These are phyloP conservation scores for Arvicanthis niloticus DNA, from an alignment of 2,113 vertebrate genomes.

Conservation along the genomic window DNA sequence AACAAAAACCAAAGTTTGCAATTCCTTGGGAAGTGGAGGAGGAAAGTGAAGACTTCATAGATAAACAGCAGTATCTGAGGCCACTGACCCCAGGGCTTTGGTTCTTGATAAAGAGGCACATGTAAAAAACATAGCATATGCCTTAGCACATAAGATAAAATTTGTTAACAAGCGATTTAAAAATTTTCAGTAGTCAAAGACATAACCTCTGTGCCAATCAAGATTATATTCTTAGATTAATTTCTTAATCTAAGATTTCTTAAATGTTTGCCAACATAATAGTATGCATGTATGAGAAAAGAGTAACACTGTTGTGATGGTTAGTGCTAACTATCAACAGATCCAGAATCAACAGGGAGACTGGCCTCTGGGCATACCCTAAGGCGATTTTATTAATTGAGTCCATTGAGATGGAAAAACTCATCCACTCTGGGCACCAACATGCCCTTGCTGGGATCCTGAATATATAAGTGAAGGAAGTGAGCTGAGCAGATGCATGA, in stretches of 20 bases:
- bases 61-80: not conserved
- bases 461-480: not conserved
- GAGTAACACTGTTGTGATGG: not conserved
- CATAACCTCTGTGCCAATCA: not conserved
- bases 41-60: not conserved
- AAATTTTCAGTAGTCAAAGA: not conserved
- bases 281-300: not conserved
- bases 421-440: not conserved
- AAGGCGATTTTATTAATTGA: not conserved
- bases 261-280: not conserved
- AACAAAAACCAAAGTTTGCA: not conserved
- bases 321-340: not conserved
- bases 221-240: not conserved
- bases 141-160: not conserved
- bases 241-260: not conserved
- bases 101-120: not conserved
- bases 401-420: not conserved
- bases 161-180: constrained; percentile 14
- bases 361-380: not conserved
- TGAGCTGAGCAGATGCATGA: too few species aligned
- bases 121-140: not conserved
- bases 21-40: not conserved
- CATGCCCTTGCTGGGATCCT: not conserved
- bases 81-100: not conserved
- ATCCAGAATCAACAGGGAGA: not conserved